These are phyloP conservation scores for Mythimna lalbum DNA, from an alignment of 2,888 invertebrate species.

Conservation along the genomic window DNA sequence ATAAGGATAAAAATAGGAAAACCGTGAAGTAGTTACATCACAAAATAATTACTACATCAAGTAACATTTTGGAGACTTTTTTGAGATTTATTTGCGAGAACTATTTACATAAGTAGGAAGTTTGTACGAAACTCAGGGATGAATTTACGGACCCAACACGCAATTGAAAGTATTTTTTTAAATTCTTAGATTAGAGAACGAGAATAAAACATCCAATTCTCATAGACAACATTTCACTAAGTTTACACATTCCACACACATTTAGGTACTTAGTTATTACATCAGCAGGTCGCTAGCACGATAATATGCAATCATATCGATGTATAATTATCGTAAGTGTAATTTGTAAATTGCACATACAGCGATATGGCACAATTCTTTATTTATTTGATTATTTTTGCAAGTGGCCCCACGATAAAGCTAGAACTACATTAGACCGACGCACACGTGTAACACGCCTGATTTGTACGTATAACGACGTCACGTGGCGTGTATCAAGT, in stretches of 20 bases:
- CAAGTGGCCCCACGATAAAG: not conserved
- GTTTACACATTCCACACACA: constrained; percentile 25
- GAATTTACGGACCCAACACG: no score
- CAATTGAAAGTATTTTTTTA: no score
- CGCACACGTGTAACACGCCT: no score
- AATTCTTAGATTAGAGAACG: not conserved
- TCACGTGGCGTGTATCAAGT: no score
- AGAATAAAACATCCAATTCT: not conserved
- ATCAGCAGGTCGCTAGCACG: constrained; percentile 16
- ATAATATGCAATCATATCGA: constrained; percentile 33
- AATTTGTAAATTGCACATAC: not conserved
- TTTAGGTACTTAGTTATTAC: not conserved
- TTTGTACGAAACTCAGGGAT: no score
- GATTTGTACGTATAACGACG: no score
- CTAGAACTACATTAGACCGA: no score
- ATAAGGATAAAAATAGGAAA: no score
- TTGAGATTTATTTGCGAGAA: no score
- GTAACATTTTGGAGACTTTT: no score
- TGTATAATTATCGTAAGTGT: constrained; percentile 9
- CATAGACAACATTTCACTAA: not conserved
- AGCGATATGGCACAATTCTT: not conserved
- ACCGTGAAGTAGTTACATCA: not conserved
- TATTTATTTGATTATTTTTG: constrained; percentile 7
- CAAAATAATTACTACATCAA: no score
- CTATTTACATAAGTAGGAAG: no score